Base-by-base conservation (phyloP, 2,797 vertebrate species). In the Enteromius trimaculatus region DNA sequence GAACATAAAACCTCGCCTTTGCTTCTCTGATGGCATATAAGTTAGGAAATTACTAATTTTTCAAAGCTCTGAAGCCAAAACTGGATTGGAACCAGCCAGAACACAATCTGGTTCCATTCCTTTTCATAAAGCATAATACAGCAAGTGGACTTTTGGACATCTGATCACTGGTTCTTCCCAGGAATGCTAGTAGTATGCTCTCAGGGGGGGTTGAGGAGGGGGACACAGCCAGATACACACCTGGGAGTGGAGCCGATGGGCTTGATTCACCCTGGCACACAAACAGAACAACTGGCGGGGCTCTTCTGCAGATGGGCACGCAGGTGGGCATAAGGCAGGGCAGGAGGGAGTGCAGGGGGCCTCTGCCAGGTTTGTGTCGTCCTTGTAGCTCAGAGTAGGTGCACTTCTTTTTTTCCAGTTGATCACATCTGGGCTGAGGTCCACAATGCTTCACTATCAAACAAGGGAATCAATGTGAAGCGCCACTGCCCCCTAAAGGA, bases 251-350 rank as follows among this genome's bases (percentile, higher is more conserved):
- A 62, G 71, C 44, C 58, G 85, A 65, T 44, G 71, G 79, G 90
- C 91, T 92, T 93, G 92, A 94, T 92, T 93, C 91, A 92, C 90
- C 89, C 90, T 93, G 93, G 93, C 94, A 92, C 88, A 88, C 86
- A 86, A 91, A 90, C 92, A 92, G 89, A 94, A 94, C 93, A 95
- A 94, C 94, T 95, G 94, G 92, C 89, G 75, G 88, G 88, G 91
- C 89, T 90, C 86, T 87, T 88, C 86, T 89, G 89, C 95, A 95
- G 94, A 95, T 94, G 95, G 94, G 93, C 92, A 93, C 91, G 91
- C 95, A 95, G 94, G 94, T 95, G 95, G 93, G 90, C 89, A 91
- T 80, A 77, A 81, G 78, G 87, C 77, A 88, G 82, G 53, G 21
- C 88, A 84, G 88, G 77, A 85, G 80, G 84, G 81, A 79, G 84